Base-by-base conservation (phyloP, 2,888 invertebrate species). In the Xylophagus ater region DNA sequence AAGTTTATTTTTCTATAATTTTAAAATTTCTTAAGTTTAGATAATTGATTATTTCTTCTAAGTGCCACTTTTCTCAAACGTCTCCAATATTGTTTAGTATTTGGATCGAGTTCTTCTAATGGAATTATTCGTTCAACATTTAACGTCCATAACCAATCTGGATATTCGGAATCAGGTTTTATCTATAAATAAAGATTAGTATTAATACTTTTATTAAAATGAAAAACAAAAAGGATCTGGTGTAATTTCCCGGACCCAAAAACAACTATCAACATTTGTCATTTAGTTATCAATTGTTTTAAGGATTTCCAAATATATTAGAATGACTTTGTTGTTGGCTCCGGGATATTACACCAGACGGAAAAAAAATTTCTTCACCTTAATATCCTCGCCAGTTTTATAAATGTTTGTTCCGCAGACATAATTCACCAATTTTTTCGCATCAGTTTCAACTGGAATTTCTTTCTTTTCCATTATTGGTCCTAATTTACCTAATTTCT, bases 71-170 rank as follows among this genome's bases (percentile, higher is more conserved):
- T 74, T 42, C 85, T 68, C 21, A 88, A 67, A 41, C 74, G 70
- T 48, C 73, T 66, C 90, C 92, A 94, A 65, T 93, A 96, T 52
- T 75, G 69, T 60, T 82, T 80, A 8, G 79, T 73, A 53, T 75
- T 69, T 4, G 84, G 84, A 59, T 89, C 87, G 42, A 92, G 56
- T 53, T 85, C 81, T 40, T 80, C 76, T 2, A 92, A 58, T 1
- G 73, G 68, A 4, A 72, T 70, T 4, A 79, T 70, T 4, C 69
- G 62, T 3, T 79, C 82, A 12, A 73, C 73, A 50, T 74, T 66
- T 10, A 94, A 55, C 3, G 55, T 67, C 93, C 92, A 94, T 43
- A 96, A 66, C 94, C 94, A 96, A 2, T 81, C 80, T 0, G 94
- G 96, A 65, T 96, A 96, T 57, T 90, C 87, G 15, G 69, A 69